Evolutionary conservation across 1,140 invertebrate species (phyloP).

Genomic region (Zaprionus gabonicus): DNA sequence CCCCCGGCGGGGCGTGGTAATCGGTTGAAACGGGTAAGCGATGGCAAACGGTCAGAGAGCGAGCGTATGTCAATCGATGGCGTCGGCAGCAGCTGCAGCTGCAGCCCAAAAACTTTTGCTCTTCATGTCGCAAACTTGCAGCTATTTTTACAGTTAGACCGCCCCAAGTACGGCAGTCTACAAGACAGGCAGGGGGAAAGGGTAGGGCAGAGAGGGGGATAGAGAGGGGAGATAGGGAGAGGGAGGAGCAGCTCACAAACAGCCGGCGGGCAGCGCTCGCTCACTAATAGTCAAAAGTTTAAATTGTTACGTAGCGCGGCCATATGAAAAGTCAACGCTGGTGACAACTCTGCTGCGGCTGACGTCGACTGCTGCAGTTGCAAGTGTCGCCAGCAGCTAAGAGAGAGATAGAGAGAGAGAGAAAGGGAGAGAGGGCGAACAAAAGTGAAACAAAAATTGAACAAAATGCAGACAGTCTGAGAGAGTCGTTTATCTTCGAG

Average conservation of each 20-base stretch:
- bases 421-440: constrained; percentile 9
- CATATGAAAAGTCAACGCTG: constrained; percentile 76
- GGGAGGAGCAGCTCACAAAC: not conserved
- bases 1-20: not conserved
- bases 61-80: constrained; percentile 73
- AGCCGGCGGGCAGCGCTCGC: constrained; percentile 34
- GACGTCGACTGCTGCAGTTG: constrained; percentile 9
- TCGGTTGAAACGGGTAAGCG: constrained; percentile 7
- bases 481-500: constrained; percentile 78
- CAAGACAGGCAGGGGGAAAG: not conserved
- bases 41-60: constrained; percentile 25
- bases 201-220: no score
- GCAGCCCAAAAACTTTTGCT: constrained; percentile 60
- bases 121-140: constrained; percentile 67
- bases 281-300: constrained; percentile 80
- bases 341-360: constrained; percentile 23
- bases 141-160: constrained; percentile 61
- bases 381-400: constrained; percentile 4
- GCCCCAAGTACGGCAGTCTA: not conserved
- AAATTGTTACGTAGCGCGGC: constrained; percentile 74
- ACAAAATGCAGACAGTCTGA: constrained; percentile 49
- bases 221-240: no score
- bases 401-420: not conserved
- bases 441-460: constrained; percentile 50
- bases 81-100: constrained; percentile 23